These are phyloP conservation scores for Willowsia nigromaculata DNA, from an alignment of 2,888 invertebrate species.

Conservation along the genomic window DNA sequence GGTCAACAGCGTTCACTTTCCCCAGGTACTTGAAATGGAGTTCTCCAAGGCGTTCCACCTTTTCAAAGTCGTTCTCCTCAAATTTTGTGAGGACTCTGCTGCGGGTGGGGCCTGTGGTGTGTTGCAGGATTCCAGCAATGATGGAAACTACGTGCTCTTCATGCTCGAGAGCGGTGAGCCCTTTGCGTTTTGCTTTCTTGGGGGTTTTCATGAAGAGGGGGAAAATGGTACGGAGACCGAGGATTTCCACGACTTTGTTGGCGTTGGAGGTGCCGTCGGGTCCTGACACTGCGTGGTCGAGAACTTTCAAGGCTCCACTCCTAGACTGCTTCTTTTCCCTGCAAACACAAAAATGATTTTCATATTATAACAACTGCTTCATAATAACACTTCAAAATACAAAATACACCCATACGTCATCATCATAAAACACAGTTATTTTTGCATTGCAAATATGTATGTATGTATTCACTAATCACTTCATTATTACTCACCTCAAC, in stretches of 20 bases:
- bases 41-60: conserved; percentile 97
- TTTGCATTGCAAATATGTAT: no score
- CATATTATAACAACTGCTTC: neutral
- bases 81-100: conserved; percentile 96
- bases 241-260: conserved; percentile 98
- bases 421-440: no score
- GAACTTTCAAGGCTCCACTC: conserved; percentile 96
- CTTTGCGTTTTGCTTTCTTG: conserved; percentile 88
- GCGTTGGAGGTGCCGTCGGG: conserved; percentile 96
- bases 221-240: conserved; percentile 97
- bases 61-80: conserved; percentile 98
- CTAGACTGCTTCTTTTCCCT: conserved; percentile 97
- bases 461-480: no score
- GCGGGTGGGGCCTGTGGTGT: conserved; percentile 94
- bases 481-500: conserved; percentile 88
- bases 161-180: conserved; percentile 92
- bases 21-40: conserved; percentile 98
- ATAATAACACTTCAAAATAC: no score
- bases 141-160: conserved; percentile 97
- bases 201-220: conserved; percentile 99
- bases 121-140: conserved; percentile 94
- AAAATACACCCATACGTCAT: no score
- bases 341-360: conserved; percentile 67
- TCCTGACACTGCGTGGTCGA: conserved; percentile 98
- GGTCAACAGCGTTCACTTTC: conserved; percentile 92